A percentile compares a stretch with the other conserved stretches of the same genome.
Evolutionary conservation across 2,888 invertebrate species (phyloP).

Genomic region (Trissolcus brochymenae): DNA sequence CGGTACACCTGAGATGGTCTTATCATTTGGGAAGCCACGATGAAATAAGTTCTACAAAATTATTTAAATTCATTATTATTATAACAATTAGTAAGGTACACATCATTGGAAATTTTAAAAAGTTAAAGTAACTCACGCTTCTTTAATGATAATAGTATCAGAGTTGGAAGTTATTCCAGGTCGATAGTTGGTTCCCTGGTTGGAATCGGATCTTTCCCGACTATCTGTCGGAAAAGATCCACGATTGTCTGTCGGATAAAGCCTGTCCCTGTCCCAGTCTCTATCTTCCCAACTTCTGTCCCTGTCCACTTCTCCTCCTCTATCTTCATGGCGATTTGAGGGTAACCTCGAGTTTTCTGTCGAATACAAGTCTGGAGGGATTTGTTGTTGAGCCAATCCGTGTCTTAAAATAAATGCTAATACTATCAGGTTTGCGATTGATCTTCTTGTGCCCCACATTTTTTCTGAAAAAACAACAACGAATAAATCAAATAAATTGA

Average conservation of each 20-base stretch:
- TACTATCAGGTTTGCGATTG: slow-evolving; percentile 50
- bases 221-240: too few relatives aligned
- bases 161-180: too few relatives aligned
- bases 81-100: not conserved
- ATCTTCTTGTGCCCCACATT: slow-evolving; percentile 61
- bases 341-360: slow-evolving; percentile 61
- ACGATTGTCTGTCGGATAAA: slow-evolving; percentile 47
- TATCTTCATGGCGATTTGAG: slow-evolving; percentile 65
- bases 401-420: slow-evolving; percentile 61
- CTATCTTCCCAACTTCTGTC: slow-evolving; percentile 19
- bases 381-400: slow-evolving; percentile 61
- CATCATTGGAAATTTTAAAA: not conserved
- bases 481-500: not conserved
- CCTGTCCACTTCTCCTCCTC: slow-evolving; percentile 50
- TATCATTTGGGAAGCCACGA: slow-evolving; percentile 93
- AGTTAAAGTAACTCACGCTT: slow-evolving; percentile 69
- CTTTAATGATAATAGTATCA: slow-evolving; percentile 63
- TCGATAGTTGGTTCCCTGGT: too few relatives aligned
- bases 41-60: slow-evolving; percentile 88
- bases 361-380: slow-evolving; percentile 59
- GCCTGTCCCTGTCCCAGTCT: not conserved
- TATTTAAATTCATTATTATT: not conserved
- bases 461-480: slow-evolving; percentile 36
- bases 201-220: too few relatives aligned
- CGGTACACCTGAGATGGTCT: slow-evolving; percentile 94